Base-by-base conservation (phyloP, 2,113 vertebrate species). In the Elephantulus edwardii region DNA sequence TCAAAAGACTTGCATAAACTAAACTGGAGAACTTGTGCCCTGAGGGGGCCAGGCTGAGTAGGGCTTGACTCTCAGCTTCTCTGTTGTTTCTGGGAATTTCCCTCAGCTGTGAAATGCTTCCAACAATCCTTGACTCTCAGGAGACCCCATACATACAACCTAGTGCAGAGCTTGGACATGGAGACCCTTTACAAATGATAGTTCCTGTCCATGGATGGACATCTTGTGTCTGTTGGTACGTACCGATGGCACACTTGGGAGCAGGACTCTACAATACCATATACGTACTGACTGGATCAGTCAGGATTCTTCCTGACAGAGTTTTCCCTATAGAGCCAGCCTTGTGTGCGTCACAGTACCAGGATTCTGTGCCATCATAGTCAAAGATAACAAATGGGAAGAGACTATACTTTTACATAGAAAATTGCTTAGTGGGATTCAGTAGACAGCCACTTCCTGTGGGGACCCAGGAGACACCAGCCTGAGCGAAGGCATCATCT, bases 71-170 rank as follows among this genome's bases (percentile, higher is more conserved):
- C 40, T 40, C 50, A 91, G 6, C 28, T 86, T 79, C n/a, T 30
- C 22, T 83, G 11, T 72, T 42, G 16, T 90, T n/a, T 90, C 44
- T 90, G 76, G 10, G 19, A 58, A 40, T 86, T 84, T 91, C 71
- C 48, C 72, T 88, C 16, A 56, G 14, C 13, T 88, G 70, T 44
- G 79, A 64, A 87, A 50, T 85, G 90, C 5, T 60, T 76, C 56
- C 35, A 2, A 72, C 74, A 54, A 90, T 48, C 42, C 50, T 14
- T 40, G 3, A 40, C 58, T 77, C 68, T 81, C 70, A 54, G 60
- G 42, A 80, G 72, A 83, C 38, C n/a, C 26, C 42, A 5, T 19
- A 35, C 22, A 33, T 90, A 62, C 71, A 64, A 66, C 14, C 14
- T 5, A 50, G 26, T 28, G 24, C 42, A 14, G 58, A 71, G 8